These are phyloP conservation scores for Jordanella pulchra DNA, from an alignment of 2,797 vertebrate species.

Conservation along the genomic window DNA sequence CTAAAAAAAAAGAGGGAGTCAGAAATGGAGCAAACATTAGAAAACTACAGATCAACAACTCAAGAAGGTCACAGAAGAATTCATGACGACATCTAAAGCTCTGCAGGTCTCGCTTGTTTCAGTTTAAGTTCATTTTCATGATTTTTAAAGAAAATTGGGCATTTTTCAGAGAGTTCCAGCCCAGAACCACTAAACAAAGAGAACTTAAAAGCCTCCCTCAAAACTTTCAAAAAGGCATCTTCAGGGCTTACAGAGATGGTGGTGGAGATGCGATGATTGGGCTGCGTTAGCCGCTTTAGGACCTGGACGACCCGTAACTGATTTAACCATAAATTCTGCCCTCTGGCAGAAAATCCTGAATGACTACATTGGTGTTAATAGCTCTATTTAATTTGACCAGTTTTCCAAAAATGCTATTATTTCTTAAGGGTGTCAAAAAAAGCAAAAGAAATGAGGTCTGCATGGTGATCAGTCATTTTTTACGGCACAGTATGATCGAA, in stretches of 20 bases:
- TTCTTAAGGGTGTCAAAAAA: background rate
- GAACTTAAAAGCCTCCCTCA: background rate
- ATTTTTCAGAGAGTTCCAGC: background rate
- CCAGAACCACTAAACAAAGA: background rate
- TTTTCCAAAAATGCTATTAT: background rate
- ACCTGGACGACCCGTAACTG: background rate
- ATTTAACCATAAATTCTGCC: background rate
- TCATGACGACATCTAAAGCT: background rate
- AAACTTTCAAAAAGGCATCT: no score
- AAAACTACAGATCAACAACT: background rate
- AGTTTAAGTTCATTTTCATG: background rate
- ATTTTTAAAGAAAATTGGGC: background rate
- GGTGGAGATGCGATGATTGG: background rate
- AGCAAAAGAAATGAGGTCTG: background rate
- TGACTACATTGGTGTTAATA: no score
- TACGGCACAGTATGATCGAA: conserved; percentile 33
- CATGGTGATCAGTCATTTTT: background rate
- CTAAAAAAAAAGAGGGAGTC: background rate
- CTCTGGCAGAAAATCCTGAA: no score
- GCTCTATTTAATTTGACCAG: background rate
- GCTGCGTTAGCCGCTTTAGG: background rate
- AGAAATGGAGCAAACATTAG: background rate
- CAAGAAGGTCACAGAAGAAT: background rate
- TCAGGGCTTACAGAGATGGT: background rate
- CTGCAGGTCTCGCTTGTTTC: background rate